Evolutionary conservation across 2,797 vertebrate genomes (phyloP), one percentile per base, ranked within the genome.

Genomic region (Cyclura pinguis): DNA sequence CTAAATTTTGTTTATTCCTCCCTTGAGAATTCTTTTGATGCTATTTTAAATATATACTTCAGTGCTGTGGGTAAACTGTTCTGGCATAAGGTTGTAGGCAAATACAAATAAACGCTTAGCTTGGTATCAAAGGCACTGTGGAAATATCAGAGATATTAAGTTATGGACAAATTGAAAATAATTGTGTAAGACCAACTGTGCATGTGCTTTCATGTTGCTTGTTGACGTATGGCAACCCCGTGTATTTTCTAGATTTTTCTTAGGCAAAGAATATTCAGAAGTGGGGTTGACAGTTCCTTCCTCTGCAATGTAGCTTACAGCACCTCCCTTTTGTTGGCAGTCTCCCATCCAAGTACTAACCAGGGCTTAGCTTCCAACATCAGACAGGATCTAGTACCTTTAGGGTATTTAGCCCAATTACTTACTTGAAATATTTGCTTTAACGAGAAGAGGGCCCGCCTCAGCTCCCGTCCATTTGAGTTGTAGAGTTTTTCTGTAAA

Each of bases 381-480:
- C 13, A 59, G 57, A 59, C 20, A 22, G 62, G 4, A 64, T 64
- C 62, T 64, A 20, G 22, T 24, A 5, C 62, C 14, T 64, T 62
- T 64, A 22, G 62, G 20, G 62, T 22, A 64, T 64, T 64, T 64
- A 64, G 20, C 22, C 5, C 0, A 1, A 64, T 88, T 88, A 88
- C 93, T 97, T 98, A 99, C 99, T 98, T 99, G 99, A 97, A 99
- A 99, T 93, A 99, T 99, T 92, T 99, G 99, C 96, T 99, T 99
- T 89, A 99, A 97, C 57, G 99, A 99, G 97, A 99, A 99, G 94
- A 99, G 97, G 5, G 99, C 98, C 87, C 99, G 97, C 95, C 99
- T 98, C 94, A 99, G 96, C 96, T 99, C 99, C 89, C 99, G 97
- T 93, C 99, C 99, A 95, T 93, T 98, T 94, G 98, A 99, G 97